Percentiles rank a stretch among this genome's conserved stretches.
Conservation (phyloP, 2,113 vertebrate species). For the Carassius auratus region DNA sequence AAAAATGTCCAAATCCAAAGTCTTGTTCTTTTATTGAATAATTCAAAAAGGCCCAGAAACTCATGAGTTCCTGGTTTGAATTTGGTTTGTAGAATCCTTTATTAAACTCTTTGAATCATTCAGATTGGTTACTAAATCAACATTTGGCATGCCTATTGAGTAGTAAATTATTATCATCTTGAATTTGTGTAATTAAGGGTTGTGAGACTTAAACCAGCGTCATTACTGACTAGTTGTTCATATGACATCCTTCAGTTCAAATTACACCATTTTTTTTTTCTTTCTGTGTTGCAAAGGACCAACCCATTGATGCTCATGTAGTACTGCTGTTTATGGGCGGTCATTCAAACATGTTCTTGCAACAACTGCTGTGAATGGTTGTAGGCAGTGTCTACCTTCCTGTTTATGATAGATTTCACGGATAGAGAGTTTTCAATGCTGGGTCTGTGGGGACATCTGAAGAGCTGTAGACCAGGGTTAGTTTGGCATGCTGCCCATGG, state of each 20-base stretch:
- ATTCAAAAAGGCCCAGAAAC: background rate
- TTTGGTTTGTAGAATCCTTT: background rate
- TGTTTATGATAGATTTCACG: constrained; percentile 19
- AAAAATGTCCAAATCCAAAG: background rate
- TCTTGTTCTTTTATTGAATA: background rate
- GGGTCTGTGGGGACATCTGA: constrained; percentile 7
- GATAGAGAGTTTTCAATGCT: background rate
- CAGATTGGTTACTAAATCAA: background rate
- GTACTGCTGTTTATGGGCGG: background rate
- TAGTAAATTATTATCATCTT: background rate
- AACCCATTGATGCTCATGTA: background rate
- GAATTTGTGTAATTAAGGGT: background rate
- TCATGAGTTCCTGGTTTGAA: background rate
- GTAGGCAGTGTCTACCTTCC: background rate
- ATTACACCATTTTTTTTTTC: background rate
- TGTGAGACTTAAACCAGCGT: background rate
- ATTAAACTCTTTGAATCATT: background rate
- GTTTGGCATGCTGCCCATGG: constrained; percentile 16
- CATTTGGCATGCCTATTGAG: background rate
- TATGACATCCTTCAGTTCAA: background rate
- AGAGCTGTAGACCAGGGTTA: background rate
- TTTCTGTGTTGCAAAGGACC: background rate
- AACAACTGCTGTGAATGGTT: background rate
- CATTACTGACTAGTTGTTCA: background rate
- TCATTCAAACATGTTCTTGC: background rate